Conservation (phyloP, 1,140 invertebrate genomes). For the Tribolium castaneum region DNA sequence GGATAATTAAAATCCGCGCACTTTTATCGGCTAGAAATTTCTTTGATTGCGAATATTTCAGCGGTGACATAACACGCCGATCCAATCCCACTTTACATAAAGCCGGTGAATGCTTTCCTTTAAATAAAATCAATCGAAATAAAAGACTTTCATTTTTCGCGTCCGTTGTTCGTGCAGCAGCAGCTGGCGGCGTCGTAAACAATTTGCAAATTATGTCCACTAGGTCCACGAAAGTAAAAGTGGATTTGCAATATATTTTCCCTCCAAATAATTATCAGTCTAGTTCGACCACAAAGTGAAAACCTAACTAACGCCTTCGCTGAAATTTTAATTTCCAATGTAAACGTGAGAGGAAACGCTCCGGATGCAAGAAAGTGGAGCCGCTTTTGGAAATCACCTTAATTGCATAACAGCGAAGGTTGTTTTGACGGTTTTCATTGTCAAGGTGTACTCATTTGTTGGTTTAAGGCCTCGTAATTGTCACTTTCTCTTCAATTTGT, state of each 20-base stretch:
- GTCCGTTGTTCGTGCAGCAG: neutral
- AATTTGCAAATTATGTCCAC: neutral
- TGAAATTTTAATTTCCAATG: neutral
- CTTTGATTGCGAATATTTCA: neutral
- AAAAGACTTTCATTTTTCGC: slow-evolving; percentile 4
- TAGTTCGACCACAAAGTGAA: neutral
- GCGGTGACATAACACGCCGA: neutral
- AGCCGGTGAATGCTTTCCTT: slow-evolving; percentile 1
- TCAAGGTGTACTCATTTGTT: slow-evolving; percentile 8
- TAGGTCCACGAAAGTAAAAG: slow-evolving; percentile 8
- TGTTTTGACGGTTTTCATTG: slow-evolving; percentile 12
- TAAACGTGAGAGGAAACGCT: neutral
- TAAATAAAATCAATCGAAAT: neutral
- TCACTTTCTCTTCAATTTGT: slow-evolving; percentile 19
- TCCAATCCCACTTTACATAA: neutral
- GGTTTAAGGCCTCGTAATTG: neutral
- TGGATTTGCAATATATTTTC: neutral
- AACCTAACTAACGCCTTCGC: neutral
- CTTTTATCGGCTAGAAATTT: neutral
- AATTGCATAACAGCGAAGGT: neutral
- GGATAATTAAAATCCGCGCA: too few species aligned
- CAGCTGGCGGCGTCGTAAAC: neutral
- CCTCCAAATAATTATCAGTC: slow-evolving; percentile 11
- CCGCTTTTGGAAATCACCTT: neutral
- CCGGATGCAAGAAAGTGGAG: neutral